These are phyloP conservation scores for Montipora capitata DNA, from an alignment of 92 coral and sea anemone genomes.

Conservation along the genomic window DNA sequence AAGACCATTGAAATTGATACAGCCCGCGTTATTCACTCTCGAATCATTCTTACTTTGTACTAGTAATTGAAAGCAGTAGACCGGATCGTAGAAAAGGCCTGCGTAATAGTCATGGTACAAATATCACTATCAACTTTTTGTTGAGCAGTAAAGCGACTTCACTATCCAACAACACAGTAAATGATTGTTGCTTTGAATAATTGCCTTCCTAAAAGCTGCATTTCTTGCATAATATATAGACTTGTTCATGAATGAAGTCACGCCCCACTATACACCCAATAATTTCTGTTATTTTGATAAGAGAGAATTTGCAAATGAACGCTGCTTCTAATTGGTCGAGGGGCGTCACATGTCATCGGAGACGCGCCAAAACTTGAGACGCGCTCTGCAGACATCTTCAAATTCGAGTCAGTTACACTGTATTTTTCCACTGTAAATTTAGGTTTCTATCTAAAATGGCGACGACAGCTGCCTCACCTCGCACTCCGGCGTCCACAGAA, in stretches of 20 bases:
- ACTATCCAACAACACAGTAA: too few species aligned
- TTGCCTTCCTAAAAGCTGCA: too few species aligned
- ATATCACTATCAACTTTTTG: too few species aligned
- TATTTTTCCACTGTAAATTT: conserved; percentile 8
- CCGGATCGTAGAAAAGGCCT: too few species aligned
- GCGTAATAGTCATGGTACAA: too few species aligned
- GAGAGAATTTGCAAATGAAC: conserved; percentile 28
- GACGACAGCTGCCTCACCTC: conserved; percentile 81
- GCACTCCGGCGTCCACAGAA: conserved; percentile 73
- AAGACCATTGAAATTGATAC: too few species aligned
- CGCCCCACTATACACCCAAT: conserved; percentile 71
- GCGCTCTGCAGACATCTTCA: conserved; percentile 10
- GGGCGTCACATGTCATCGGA: conserved; percentile 56
- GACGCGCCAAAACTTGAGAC: conserved; percentile 79
- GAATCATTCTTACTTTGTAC: too few species aligned
- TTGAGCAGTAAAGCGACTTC: too few species aligned
- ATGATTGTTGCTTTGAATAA: too few species aligned
- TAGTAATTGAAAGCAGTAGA: too few species aligned
- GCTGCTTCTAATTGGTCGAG: conserved; percentile 44
- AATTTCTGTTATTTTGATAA: conserved; percentile 8
- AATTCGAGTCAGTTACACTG: not conserved
- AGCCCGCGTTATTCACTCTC: too few species aligned
- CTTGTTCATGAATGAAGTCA: conserved; percentile 27
- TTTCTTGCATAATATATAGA: too few species aligned
- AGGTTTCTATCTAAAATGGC: conserved; percentile 78